Evolutionary conservation across 2,113 vertebrate species (phyloP).

Genomic region (Antigone vipio): DNA sequence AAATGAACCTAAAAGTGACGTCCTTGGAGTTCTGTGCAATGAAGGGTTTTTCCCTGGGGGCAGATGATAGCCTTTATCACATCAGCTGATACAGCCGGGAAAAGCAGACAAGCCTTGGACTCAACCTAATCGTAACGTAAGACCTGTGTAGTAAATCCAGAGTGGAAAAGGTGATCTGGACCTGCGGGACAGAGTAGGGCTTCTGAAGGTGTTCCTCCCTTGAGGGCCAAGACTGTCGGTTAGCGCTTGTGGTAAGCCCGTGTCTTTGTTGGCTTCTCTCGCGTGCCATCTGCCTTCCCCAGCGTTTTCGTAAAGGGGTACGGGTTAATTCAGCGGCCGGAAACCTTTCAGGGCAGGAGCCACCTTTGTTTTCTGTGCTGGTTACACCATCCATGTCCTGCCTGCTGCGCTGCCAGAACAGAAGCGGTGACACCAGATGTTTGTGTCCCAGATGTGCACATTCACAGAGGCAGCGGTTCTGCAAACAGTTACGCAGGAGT

Average conservation of each 20-base stretch:
- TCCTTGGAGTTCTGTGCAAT: background rate
- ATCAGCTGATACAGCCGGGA: background rate
- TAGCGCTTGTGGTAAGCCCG: accelerated
- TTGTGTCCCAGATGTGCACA: background rate
- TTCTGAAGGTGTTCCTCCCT: background rate
- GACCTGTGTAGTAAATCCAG: background rate
- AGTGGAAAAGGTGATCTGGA: background rate
- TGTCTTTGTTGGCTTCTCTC: background rate
- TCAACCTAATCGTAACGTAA: background rate
- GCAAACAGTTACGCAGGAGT: background rate
- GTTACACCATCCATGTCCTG: background rate
- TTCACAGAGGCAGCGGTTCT: background rate
- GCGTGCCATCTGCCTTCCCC: background rate
- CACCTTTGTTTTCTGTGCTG: background rate
- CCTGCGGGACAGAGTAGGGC: background rate
- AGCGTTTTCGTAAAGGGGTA: background rate
- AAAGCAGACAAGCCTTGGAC: background rate
- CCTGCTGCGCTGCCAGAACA: background rate
- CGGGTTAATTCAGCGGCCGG: background rate
- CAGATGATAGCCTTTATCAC: background rate
- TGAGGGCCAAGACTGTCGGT: too few relatives aligned
- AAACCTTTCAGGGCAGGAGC: background rate
- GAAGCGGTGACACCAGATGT: background rate
- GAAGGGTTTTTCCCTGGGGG: background rate
- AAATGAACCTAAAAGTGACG: background rate